Conservation (phyloP, 2,113 vertebrate genomes). For the Antennarius striatus region DNA sequence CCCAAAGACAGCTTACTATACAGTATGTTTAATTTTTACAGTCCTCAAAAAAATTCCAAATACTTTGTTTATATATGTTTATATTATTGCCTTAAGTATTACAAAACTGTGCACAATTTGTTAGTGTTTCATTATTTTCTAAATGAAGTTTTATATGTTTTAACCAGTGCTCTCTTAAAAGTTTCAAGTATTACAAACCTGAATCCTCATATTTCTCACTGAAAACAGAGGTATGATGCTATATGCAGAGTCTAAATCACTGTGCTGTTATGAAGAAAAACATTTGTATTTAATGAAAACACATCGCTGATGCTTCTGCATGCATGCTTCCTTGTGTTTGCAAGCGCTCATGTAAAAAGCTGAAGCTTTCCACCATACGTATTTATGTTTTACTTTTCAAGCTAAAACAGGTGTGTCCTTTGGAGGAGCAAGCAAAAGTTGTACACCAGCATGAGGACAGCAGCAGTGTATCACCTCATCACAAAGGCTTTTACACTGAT, state of each 20-base stretch:
- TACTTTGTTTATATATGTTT: slow-evolving; percentile 54
- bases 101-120: slow-evolving; percentile 53
- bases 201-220: slow-evolving; percentile 45
- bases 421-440: slow-evolving; percentile 18
- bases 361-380: slow-evolving; percentile 13
- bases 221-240: slow-evolving; percentile 44
- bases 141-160: slow-evolving; percentile 73
- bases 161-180: slow-evolving; percentile 46
- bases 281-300: slow-evolving; percentile 44
- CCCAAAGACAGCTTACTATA: slow-evolving; percentile 20
- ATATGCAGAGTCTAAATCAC: slow-evolving; percentile 69
- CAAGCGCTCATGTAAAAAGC: slow-evolving; percentile 30
- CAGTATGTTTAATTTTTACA: slow-evolving; percentile 47
- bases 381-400: slow-evolving; percentile 43
- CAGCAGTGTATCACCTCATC: slow-evolving; percentile 8
- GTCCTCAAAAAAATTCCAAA: slow-evolving; percentile 38
- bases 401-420: slow-evolving; percentile 23
- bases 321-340: slow-evolving; percentile 57
- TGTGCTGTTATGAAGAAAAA: slow-evolving; percentile 73
- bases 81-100: slow-evolving; percentile 74
- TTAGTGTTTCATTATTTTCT: slow-evolving; percentile 65
- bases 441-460: not conserved
- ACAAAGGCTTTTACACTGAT: slow-evolving; percentile 18
- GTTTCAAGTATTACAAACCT: slow-evolving; percentile 59
- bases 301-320: slow-evolving; percentile 27